Evolutionary conservation across 2,797 vertebrate species (phyloP).

Genomic region (Phataginus tricuspis): DNA sequence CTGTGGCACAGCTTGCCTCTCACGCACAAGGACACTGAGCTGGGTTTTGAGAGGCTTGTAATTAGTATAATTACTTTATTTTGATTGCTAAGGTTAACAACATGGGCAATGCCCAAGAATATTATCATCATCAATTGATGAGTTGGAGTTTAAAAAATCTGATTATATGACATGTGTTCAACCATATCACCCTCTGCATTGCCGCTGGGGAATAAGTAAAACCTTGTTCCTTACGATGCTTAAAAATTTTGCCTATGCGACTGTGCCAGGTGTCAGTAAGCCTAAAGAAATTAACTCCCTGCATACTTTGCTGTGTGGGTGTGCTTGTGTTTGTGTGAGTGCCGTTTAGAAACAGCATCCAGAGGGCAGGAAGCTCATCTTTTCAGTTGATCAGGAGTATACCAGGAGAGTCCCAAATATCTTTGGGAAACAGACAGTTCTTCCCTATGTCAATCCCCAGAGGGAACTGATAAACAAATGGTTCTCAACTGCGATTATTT

Average conservation of each 20-base stretch:
- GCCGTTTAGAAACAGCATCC: constrained; percentile 26
- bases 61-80: constrained; percentile 82
- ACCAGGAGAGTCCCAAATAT: not conserved
- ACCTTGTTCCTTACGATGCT: constrained; percentile 50
- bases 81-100: constrained; percentile 82
- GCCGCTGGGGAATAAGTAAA: constrained; percentile 70
- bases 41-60: constrained; percentile 77
- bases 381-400: not conserved
- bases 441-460: not conserved
- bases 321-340: not conserved
- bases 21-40: constrained; percentile 73
- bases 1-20: constrained; percentile 60
- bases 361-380: not conserved
- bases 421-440: not conserved
- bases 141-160: constrained; percentile 77
- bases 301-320: not conserved
- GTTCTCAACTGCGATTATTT: not conserved
- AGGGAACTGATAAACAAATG: not conserved
- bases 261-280: constrained; percentile 47
- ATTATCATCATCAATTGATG: constrained; percentile 81
- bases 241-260: constrained; percentile 26
- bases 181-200: constrained; percentile 38
- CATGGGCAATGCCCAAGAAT: constrained; percentile 79
- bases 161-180: constrained; percentile 77
- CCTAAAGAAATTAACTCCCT: constrained; percentile 10